These are phyloP conservation scores for Odontamblyopus lacepedii DNA, from an alignment of 2,797 vertebrate species.

Conservation along the genomic window DNA sequence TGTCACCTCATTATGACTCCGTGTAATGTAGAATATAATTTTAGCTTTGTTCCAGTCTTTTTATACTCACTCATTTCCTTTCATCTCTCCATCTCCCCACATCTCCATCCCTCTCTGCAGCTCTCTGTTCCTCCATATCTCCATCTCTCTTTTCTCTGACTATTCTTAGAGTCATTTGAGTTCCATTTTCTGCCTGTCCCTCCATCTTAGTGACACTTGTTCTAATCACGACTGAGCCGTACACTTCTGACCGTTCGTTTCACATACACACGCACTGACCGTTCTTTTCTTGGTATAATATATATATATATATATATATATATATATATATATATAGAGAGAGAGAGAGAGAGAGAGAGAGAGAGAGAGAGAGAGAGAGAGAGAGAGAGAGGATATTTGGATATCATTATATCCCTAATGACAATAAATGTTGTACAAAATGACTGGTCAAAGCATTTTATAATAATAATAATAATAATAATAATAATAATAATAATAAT, in stretches of 20 bases:
- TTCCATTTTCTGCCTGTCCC: not conserved
- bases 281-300: too few relatives aligned
- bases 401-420: too few relatives aligned
- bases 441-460: too few relatives aligned
- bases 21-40: not conserved
- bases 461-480: too few relatives aligned
- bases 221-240: not conserved
- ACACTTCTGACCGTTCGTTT: not conserved
- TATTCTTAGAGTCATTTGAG: constrained; percentile 11
- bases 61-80: constrained; percentile 7
- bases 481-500: too few relatives aligned
- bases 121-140: not conserved
- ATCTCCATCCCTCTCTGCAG: not conserved
- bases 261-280: too few relatives aligned
- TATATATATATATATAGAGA: too few relatives aligned
- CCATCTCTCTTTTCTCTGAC: not conserved
- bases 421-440: too few relatives aligned
- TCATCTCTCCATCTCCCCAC: not conserved
- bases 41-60: constrained; percentile 1
- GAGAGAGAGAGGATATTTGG: too few relatives aligned
- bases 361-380: too few relatives aligned
- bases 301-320: too few relatives aligned
- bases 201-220: constrained; percentile 7
- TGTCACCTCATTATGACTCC: not conserved
- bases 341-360: too few relatives aligned